Evolutionary conservation across 37 sponge, comb jelly and placozoan genomes (phyloP).

Genomic region (Oscarella lobularis): DNA sequence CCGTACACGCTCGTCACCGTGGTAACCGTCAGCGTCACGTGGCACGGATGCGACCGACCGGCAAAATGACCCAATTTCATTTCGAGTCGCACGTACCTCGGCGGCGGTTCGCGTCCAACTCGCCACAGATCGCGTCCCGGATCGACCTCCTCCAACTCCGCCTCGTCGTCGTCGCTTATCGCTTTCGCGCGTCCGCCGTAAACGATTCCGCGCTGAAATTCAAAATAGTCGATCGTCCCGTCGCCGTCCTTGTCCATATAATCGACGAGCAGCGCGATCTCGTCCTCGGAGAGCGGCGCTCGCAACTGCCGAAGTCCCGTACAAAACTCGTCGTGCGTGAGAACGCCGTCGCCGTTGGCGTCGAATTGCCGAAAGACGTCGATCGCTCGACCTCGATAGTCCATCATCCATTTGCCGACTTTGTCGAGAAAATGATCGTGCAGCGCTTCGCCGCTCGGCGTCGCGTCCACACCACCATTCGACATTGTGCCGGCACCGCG

Average conservation of each 20-base stretch:
- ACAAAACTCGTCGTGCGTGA: neutral
- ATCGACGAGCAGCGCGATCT: neutral
- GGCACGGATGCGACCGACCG: neutral
- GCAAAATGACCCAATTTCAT: neutral
- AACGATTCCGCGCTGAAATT: neutral
- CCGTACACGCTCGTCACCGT: neutral
- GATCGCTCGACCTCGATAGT: neutral
- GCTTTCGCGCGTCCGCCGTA: too few species aligned
- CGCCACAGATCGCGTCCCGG: too few species aligned
- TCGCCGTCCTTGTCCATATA: neutral
- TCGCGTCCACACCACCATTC: too few species aligned
- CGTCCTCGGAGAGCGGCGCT: neutral
- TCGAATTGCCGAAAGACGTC: neutral
- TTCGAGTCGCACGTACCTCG: neutral
- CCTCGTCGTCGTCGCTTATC: too few species aligned
- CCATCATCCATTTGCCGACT: neutral
- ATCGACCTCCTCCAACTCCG: too few species aligned
- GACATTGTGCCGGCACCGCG: too few species aligned
- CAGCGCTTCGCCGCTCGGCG: neutral
- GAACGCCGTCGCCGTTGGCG: neutral
- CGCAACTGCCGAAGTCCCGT: neutral
- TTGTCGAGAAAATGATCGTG: neutral
- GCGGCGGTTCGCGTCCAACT: too few species aligned
- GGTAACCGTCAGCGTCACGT: neutral
- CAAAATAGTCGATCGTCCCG: neutral